Evolutionary conservation across 2,888 invertebrate genomes (phyloP).

Genomic region (Dendrolimus houi): DNA sequence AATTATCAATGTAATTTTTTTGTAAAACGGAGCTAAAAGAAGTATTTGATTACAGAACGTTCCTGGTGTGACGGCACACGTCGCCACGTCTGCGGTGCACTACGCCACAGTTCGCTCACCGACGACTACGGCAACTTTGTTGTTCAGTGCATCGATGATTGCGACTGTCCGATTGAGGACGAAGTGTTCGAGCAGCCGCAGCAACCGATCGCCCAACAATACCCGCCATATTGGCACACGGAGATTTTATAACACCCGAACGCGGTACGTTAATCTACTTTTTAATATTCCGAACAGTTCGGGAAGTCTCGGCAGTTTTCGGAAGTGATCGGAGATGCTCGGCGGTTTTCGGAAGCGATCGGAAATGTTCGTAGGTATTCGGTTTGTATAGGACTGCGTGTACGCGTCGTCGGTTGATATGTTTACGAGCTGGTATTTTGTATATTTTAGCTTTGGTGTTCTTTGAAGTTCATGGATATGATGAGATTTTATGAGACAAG

Average conservation of each 20-base stretch:
- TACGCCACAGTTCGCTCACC: conserved; percentile 62
- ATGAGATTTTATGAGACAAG: too few species aligned
- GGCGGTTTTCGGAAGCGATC: not conserved
- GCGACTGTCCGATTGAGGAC: conserved; percentile 50
- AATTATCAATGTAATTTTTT: too few species aligned
- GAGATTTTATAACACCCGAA: conserved; percentile 33
- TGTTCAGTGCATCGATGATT: conserved; percentile 53
- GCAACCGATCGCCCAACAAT: conserved; percentile 17
- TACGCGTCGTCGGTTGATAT: too few species aligned
- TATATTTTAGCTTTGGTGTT: too few species aligned
- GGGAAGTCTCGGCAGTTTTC: not conserved
- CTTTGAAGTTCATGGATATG: too few species aligned
- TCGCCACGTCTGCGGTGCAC: conserved; percentile 59
- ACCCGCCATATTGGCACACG: conserved; percentile 34
- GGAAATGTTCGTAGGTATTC: not conserved
- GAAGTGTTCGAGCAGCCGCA: conserved; percentile 9
- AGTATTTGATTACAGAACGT: conserved; percentile 29
- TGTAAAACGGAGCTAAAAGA: too few species aligned
- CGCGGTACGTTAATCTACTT: not conserved
- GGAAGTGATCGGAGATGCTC: not conserved
- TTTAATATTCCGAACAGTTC: not conserved
- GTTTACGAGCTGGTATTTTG: too few species aligned
- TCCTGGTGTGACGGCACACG: conserved; percentile 49
- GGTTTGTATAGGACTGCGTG: too few species aligned
- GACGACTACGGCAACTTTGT: conserved; percentile 75